phyloP scores from a whole-genome alignment of 2,113 vertebrate genomes.

The Reinhardtius hippoglossoides region DNA sequence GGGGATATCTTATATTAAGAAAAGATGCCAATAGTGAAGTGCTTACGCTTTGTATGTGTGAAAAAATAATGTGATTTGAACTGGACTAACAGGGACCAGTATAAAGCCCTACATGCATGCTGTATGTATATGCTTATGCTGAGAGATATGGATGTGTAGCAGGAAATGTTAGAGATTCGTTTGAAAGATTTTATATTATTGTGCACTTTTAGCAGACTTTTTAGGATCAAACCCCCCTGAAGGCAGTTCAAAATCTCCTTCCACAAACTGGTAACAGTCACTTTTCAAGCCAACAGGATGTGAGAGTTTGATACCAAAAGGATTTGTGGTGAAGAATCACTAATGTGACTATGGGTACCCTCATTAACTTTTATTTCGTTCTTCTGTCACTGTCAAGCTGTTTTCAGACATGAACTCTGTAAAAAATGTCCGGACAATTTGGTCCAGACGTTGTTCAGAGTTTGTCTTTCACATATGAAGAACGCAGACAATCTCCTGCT shows the following conservation, averaged over 20 bases:
- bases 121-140: conserved; percentile 49
- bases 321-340: neutral
- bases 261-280: neutral
- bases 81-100: conserved; percentile 41
- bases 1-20: conserved; percentile 78
- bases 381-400: conserved; percentile 1
- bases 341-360: conserved; percentile 7
- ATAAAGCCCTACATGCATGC: conserved; percentile 54
- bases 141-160: conserved; percentile 51
- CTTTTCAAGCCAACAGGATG: neutral
- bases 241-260: neutral
- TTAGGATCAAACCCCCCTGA: conserved; percentile 14
- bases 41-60: conserved; percentile 50
- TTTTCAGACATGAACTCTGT: no score
- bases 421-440: no score
- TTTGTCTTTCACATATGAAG: no score
- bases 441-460: no score
- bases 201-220: conserved; percentile 44
- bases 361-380: neutral
- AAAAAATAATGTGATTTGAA: conserved; percentile 47
- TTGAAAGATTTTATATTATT: conserved; percentile 35
- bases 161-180: conserved; percentile 25
- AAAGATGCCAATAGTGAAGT: conserved; percentile 51
- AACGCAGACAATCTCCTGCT: no score
- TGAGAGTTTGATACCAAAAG: neutral